A percentile compares a stretch with the other conserved stretches of the same genome.
Conservation (phyloP, 2,797 vertebrate species). For the Lacerta agilis region DNA sequence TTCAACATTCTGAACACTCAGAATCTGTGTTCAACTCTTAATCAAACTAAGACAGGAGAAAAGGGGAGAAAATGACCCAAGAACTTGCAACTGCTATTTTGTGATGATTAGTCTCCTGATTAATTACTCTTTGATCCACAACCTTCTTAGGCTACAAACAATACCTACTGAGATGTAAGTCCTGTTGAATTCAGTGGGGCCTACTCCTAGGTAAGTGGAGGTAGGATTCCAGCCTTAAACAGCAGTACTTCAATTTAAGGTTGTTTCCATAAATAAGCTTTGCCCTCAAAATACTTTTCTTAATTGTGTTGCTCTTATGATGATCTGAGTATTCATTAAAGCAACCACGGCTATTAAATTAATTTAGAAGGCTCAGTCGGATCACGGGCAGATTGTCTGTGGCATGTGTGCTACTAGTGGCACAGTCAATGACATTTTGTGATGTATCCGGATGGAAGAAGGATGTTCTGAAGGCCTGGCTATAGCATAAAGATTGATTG, state of each 20-base stretch:
- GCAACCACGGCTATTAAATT: conserved; percentile 52
- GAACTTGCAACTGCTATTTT: conserved; percentile 46
- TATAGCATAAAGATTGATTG: neutral
- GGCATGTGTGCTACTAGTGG: neutral
- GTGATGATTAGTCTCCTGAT: conserved; percentile 28
- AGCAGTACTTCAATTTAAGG: neutral
- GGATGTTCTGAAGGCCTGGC: no score
- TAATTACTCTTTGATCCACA: conserved; percentile 17
- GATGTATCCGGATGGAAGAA: no score
- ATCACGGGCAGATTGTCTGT: neutral
- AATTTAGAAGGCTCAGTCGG: conserved; percentile 52
- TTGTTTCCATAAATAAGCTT: neutral
- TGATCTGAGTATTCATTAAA: conserved; percentile 41
- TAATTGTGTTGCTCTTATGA: conserved; percentile 14
- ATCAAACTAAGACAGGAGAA: neutral
- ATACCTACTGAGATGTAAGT: neutral
- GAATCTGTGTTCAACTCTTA: neutral
- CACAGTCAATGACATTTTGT: neutral
- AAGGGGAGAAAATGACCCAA: neutral
- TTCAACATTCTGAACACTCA: neutral
- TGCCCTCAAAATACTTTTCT: neutral
- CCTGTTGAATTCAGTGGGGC: no score
- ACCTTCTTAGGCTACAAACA: neutral
- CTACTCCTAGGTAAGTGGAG: no score
- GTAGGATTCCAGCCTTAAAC: neutral